Percentiles rank a stretch among this genome's conserved stretches.
Conservation (phyloP, 1,140 invertebrate species). For the Meloidogyne exigua region DNA sequence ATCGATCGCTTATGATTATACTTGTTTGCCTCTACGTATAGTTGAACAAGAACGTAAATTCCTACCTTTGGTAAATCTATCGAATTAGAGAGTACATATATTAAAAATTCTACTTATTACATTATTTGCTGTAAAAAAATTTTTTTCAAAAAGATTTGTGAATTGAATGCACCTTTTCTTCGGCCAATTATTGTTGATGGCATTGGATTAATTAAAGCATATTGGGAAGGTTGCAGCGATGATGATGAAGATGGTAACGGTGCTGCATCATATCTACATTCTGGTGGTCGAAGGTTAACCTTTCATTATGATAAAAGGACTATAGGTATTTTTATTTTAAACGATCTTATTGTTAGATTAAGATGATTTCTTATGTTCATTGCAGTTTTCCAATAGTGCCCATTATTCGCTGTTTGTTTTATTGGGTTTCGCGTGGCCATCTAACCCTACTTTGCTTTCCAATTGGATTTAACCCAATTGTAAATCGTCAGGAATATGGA, state of each 20-base stretch:
- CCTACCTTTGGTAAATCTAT: neutral
- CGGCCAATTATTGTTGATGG: constrained; percentile 34
- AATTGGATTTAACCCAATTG: constrained; percentile 26
- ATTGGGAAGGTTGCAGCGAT: constrained; percentile 27
- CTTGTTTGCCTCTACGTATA: constrained; percentile 25
- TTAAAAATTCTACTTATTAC: too few relatives aligned
- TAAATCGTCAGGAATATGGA: constrained; percentile 3
- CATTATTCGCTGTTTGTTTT: constrained; percentile 36
- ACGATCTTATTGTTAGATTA: too few relatives aligned
- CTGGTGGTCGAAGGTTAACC: neutral
- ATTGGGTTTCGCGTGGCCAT: constrained; percentile 36
- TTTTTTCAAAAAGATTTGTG: neutral
- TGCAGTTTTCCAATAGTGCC: constrained; percentile 35
- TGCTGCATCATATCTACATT: neutral
- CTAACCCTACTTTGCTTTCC: constrained; percentile 30
- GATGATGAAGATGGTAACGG: constrained; percentile 11
- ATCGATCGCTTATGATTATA: constrained; percentile 36
- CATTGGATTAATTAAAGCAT: constrained; percentile 32
- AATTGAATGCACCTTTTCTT: constrained; percentile 25
- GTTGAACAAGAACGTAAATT: constrained; percentile 26
- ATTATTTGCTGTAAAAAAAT: too few relatives aligned
- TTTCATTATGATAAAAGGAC: too few relatives aligned
- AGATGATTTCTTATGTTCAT: neutral
- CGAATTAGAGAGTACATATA: neutral
- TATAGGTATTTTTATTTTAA: too few relatives aligned